These are phyloP conservation scores for Bradypodion ventrale DNA, from an alignment of 2,797 vertebrate genomes.

Conservation along the genomic window DNA sequence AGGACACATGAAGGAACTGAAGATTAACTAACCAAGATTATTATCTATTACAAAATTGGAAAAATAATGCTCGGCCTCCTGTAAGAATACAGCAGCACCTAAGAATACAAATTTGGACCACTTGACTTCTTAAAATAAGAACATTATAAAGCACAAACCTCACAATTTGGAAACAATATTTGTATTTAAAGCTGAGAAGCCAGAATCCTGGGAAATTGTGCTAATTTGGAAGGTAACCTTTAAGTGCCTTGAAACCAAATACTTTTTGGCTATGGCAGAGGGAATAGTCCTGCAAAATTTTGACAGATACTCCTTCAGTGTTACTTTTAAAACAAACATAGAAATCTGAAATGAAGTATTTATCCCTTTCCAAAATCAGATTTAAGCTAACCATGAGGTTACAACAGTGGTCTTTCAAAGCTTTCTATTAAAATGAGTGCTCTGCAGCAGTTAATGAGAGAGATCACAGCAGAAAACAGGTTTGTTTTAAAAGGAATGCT, in stretches of 20 bases:
- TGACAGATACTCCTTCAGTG: constrained; percentile 81
- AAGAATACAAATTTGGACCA: constrained; percentile 69
- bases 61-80: not conserved
- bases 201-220: constrained; percentile 85
- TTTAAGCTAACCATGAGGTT: constrained; percentile 70
- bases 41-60: too few relatives aligned
- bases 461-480: constrained; percentile 74
- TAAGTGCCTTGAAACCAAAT: constrained; percentile 85
- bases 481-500: constrained; percentile 76
- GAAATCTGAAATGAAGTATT: constrained; percentile 76
- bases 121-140: constrained; percentile 83
- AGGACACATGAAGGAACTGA: too few relatives aligned
- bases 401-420: constrained; percentile 71
- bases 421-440: constrained; percentile 66
- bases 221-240: constrained; percentile 87
- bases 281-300: constrained; percentile 83
- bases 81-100: constrained; percentile 59
- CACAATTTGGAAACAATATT: constrained; percentile 85
- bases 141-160: constrained; percentile 78
- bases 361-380: constrained; percentile 70
- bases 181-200: constrained; percentile 85
- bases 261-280: constrained; percentile 82
- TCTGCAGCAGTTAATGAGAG: constrained; percentile 78
- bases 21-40: too few relatives aligned
- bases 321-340: constrained; percentile 82